Evolutionary conservation across 2,797 vertebrate species (phyloP), one percentile per base, ranked within the genome.

Genomic region (Hylomyscus alleni): DNA sequence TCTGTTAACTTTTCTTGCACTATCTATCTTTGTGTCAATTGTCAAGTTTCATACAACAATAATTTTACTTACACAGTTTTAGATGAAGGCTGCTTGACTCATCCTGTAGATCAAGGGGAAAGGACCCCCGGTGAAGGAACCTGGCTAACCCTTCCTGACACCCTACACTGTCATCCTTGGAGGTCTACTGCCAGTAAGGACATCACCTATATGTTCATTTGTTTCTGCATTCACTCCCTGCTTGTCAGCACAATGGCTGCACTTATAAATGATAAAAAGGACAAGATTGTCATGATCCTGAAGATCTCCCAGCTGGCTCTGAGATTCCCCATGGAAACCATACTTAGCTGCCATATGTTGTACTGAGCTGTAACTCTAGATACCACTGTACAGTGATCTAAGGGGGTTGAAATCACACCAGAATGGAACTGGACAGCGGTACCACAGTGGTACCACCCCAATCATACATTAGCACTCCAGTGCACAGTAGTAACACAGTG

Each of bases 31-130:
- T 90, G 47, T 54, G 9, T 12, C 31, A 78, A 40, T 20, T 26
- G 50, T 12, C 40, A 77, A 56, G 31, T 82, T 92, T 92, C 75
- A 95, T 19, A 81, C 8, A 80, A 47, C 47, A 75, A 83, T 19
- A 84, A 84, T 84, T 67, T 93, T 34, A 88, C 62, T 29, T 54
- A 78, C 54, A 80, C 31, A 31, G 4, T 47, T 24, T 72, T 26
- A 44, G 22, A 91, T 17, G 10, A 3, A 24, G n/a, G 44, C 37
- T 81, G 26, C 52, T 9, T 84, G 56, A 78, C 13, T 60, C 50
- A 60, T 50, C 44, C 47, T 26, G 65, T 0, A 73, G 73, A 56
- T 86, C 20, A 31, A 24, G 78, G 72, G 47, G 37, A 91, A 47
- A 26, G n/a, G 26, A 82, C 62, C 40, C 60, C 44, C 47, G 60